A percentile compares a stretch with the other conserved stretches of the same genome.
phyloP scores from a whole-genome alignment of 2,888 invertebrate genomes.

The Perdita meconis region DNA sequence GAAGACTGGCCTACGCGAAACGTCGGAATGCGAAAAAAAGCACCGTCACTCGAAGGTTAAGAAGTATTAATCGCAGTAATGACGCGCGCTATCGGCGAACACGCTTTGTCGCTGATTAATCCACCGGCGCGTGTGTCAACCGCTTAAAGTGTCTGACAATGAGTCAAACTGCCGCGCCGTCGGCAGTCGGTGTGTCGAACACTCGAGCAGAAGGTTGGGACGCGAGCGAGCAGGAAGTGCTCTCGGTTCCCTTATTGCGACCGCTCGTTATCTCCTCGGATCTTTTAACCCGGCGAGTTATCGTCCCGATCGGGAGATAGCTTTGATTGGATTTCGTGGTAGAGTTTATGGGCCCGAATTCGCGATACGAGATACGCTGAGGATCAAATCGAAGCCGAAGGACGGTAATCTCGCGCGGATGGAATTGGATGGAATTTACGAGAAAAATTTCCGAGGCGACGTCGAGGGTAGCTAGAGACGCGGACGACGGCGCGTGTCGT shows the following conservation, averaged over 20 bases:
- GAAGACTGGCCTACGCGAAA: background rate
- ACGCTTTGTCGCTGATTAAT: slow-evolving; percentile 52
- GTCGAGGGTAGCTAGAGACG: background rate
- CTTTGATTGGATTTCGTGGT: slow-evolving; percentile 38
- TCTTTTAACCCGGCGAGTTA: slow-evolving; percentile 27
- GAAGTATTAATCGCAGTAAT: slow-evolving; percentile 30
- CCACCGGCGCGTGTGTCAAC: slow-evolving; percentile 52
- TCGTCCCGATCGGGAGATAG: slow-evolving; percentile 30
- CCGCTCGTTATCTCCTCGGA: slow-evolving; percentile 24
- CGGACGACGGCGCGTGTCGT: background rate
- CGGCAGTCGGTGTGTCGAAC: background rate
- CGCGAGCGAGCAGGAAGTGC: slow-evolving; percentile 33
- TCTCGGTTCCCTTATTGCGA: slow-evolving; percentile 29
- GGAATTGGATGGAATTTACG: background rate
- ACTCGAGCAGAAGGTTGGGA: background rate
- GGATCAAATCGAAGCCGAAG: background rate
- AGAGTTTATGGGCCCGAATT: slow-evolving; percentile 19
- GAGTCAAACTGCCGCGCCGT: slow-evolving; percentile 43
- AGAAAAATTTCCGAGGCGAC: too few species aligned
- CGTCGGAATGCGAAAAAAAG: background rate
- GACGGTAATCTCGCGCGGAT: background rate
- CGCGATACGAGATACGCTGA: slow-evolving; percentile 7
- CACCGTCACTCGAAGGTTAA: slow-evolving; percentile 21
- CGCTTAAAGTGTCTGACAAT: slow-evolving; percentile 28
- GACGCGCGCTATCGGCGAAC: slow-evolving; percentile 26